Evolutionary conservation across 2,888 invertebrate species (phyloP), one percentile per base, ranked within the genome.

Genomic region (Acleris cristana): DNA sequence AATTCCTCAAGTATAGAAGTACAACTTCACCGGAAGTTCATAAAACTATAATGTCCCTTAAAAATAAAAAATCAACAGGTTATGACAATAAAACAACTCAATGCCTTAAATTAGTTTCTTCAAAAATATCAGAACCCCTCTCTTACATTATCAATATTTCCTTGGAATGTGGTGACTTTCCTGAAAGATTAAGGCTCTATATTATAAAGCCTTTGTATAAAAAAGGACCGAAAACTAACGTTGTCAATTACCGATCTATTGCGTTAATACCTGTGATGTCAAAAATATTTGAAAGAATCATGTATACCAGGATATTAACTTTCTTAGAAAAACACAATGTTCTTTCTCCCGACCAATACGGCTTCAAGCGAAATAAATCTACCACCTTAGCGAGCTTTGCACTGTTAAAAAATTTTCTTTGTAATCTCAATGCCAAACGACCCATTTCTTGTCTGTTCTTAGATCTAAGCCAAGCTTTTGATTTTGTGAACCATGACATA

Each of bases 151-250:
- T 49, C n/a, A 49, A 49, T 49, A 7, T 49, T 6, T 49, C 49
- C 2, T 49, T 49, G 7, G 49, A 49, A 49, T n/a, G n/a, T n/a
- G 49, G 49, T 8, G 18, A 49, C 6, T 49, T 49, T 19, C 49
- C 19, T 8, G 49, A 49, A 19, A 19, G 19, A n/a, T 10, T 48
- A 8, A 48, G 19, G 18, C 8, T 49, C 18, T 49, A 19, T 8
- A 49, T 49, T 10, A 49, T 49, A 49, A 49, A 49, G n/a, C 49
- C 49, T n/a, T 10, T 49, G 49, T 26, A 48, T 49, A 49, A 49
- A 49, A 49, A 49, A 18, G 49, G 49, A 10, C 8, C 8, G 8
- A 49, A 49, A 18, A 18, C n/a, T 3, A n/a, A 49, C 6, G 3
- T n/a, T 3, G 19, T 1, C 1, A 49, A 19, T 18, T 49, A 49